These are phyloP conservation scores for Heliothis virescens DNA, from an alignment of 1,140 invertebrate species.

Conservation along the genomic window DNA sequence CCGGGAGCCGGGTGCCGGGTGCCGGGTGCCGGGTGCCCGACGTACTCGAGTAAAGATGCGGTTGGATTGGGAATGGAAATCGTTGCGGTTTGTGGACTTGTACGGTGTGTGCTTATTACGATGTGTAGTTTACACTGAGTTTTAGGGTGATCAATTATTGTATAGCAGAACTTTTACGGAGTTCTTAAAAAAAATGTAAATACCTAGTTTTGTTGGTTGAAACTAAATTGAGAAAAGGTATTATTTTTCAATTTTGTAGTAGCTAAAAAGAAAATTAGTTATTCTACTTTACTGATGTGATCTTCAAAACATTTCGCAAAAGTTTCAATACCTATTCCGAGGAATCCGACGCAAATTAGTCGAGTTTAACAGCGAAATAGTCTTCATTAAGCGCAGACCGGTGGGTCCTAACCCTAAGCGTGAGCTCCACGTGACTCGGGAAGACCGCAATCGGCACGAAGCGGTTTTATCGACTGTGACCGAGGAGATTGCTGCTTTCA, in stretches of 20 bases:
- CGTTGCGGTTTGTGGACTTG: neutral
- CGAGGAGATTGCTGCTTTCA: constrained; percentile 70
- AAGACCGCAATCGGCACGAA: constrained; percentile 74
- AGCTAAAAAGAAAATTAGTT: too few species aligned
- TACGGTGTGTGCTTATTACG: neutral
- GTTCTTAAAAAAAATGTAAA: too few species aligned
- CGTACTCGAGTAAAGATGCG: constrained; percentile 31
- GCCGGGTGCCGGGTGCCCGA: constrained; percentile 28
- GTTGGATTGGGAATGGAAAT: constrained; percentile 12
- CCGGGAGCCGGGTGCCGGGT: constrained; percentile 26
- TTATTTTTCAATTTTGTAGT: neutral
- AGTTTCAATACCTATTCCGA: too few species aligned
- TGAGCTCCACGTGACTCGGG: constrained; percentile 51
- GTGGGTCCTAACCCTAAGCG: constrained; percentile 16
- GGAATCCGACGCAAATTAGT: too few species aligned
- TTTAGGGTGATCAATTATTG: neutral
- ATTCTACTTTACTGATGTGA: too few species aligned
- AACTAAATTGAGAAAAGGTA: too few species aligned
- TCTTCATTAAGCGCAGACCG: neutral
- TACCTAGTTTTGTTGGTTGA: too few species aligned
- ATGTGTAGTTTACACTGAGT: neutral
- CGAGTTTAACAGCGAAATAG: neutral
- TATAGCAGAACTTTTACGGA: too few species aligned
- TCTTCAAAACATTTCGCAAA: too few species aligned
- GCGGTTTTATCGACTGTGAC: constrained; percentile 79